Conservation (phyloP, 2,113 vertebrate genomes). For the Oncorhynchus clarkii region DNA sequence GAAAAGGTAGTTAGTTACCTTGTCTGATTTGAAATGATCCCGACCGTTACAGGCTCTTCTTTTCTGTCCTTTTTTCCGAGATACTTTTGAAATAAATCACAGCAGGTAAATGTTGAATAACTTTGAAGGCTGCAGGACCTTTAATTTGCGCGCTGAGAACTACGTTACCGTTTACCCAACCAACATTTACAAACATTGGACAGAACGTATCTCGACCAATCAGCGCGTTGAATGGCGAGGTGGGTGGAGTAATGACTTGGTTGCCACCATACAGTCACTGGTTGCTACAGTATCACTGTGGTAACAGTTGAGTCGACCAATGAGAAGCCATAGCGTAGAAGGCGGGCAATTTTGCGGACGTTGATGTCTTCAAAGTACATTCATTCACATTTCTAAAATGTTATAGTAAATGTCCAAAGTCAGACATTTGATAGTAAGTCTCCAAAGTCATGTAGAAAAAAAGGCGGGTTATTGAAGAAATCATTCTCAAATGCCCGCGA, state of each 20-base stretch:
- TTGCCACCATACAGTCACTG: slow-evolving; percentile 50
- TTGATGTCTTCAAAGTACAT: slow-evolving; percentile 56
- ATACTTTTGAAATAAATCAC: slow-evolving; percentile 55
- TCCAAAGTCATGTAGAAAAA: slow-evolving; percentile 35
- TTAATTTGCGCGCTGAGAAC: slow-evolving; percentile 74
- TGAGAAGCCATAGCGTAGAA: slow-evolving; percentile 55
- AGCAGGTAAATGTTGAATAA: slow-evolving; percentile 43
- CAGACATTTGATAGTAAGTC: slow-evolving; percentile 35
- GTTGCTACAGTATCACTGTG: slow-evolving; percentile 70
- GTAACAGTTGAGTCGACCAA: slow-evolving; percentile 68
- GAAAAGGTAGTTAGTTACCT: slow-evolving; percentile 30
- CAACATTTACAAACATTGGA: slow-evolving; percentile 71
- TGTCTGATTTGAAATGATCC: slow-evolving; percentile 30
- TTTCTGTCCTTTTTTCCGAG: slow-evolving; percentile 17
- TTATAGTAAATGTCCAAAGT: slow-evolving; percentile 24
- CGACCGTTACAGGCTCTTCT: slow-evolving; percentile 31
- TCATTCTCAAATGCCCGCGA: background rate
- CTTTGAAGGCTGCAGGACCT: slow-evolving; percentile 54
- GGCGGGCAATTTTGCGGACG: slow-evolving; percentile 76
- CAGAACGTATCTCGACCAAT: slow-evolving; percentile 65
- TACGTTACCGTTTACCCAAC: slow-evolving; percentile 46
- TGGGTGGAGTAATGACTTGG: slow-evolving; percentile 43
- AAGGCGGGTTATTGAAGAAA: slow-evolving; percentile 59
- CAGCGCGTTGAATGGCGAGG: slow-evolving; percentile 42
- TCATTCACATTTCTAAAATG: slow-evolving; percentile 68